Percentiles rank a stretch among this genome's conserved stretches.
These are phyloP conservation scores for Chrysopilus asiliformis DNA, from an alignment of 2,888 invertebrate species.

Conservation along the genomic window DNA sequence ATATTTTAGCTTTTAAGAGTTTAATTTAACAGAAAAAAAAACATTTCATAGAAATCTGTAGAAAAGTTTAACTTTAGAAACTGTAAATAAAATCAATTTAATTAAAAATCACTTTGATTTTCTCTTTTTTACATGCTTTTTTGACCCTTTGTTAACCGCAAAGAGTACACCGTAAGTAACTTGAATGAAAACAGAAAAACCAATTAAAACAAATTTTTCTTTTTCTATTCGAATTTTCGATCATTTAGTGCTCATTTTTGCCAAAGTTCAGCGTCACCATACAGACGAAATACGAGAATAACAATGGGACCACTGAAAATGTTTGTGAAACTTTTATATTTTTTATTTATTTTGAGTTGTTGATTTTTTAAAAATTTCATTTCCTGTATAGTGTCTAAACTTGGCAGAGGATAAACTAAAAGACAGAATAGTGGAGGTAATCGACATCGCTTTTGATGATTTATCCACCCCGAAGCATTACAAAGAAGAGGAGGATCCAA, in stretches of 20 bases:
- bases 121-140: constrained; percentile 1
- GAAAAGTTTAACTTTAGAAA: background rate
- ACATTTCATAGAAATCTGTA: too few species aligned
- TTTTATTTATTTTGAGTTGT: background rate
- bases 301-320: constrained; percentile 76
- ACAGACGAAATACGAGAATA: constrained; percentile 80
- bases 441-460: constrained; percentile 84
- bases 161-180: constrained; percentile 65
- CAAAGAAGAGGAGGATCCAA: constrained; percentile 79
- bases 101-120: constrained; percentile 8
- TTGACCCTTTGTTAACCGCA: background rate
- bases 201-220: too few species aligned
- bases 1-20: too few species aligned
- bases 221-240: constrained; percentile 9
- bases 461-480: constrained; percentile 67
- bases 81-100: background rate
- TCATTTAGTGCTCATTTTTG: constrained; percentile 72
- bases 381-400: constrained; percentile 49
- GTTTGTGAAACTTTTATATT: constrained; percentile 42
- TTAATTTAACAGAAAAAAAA: too few species aligned
- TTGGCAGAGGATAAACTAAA: constrained; percentile 59
- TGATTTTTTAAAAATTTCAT: background rate
- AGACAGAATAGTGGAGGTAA: constrained; percentile 57
- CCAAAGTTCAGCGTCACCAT: constrained; percentile 76
- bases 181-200: constrained; percentile 8